Evolutionary conservation across 2,797 vertebrate genomes (phyloP).

Genomic region (Amniataba percoides): DNA sequence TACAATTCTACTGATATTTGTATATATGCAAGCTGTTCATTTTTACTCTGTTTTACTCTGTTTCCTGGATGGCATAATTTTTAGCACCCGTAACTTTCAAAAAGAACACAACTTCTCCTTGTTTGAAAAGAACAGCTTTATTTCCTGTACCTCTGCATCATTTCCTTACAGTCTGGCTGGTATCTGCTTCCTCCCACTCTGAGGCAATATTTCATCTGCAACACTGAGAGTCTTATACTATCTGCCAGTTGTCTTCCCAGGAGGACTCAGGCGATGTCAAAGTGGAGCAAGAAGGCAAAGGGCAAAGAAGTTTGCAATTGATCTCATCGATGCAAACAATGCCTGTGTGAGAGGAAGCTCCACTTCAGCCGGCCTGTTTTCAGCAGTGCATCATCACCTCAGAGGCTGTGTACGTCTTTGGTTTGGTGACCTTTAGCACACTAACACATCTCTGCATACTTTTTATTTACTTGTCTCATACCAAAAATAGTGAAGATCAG

Average conservation of each 20-base stretch:
- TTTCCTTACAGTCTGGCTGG: slow-evolving; percentile 27
- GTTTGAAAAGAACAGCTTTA: slow-evolving; percentile 16
- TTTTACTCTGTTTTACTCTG: slow-evolving; percentile 12
- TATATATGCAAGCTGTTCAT: background rate
- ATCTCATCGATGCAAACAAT: slow-evolving; percentile 52
- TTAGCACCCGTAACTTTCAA: slow-evolving; percentile 4
- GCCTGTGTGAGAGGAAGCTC: slow-evolving; percentile 24
- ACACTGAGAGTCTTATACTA: slow-evolving; percentile 23
- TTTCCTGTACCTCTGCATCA: slow-evolving; percentile 31
- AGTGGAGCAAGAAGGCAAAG: slow-evolving; percentile 43
- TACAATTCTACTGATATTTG: background rate
- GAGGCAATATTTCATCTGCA: slow-evolving; percentile 42
- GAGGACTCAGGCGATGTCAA: slow-evolving; percentile 43
- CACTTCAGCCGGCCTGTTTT: slow-evolving; percentile 9
- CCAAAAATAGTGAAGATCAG: background rate
- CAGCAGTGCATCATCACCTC: slow-evolving; percentile 9
- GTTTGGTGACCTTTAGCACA: slow-evolving; percentile 2
- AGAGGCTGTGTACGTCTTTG: slow-evolving; percentile 10
- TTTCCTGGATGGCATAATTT: background rate
- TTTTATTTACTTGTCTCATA: slow-evolving; percentile 1
- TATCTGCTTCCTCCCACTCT: slow-evolving; percentile 39
- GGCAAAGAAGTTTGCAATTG: slow-evolving; percentile 54
- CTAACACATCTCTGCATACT: background rate
- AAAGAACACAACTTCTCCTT: slow-evolving; percentile 4
- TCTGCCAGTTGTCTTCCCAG: slow-evolving; percentile 40